phyloP scores from a whole-genome alignment of 2,113 vertebrate genomes.

The Heterotilapia buettikoferi region DNA sequence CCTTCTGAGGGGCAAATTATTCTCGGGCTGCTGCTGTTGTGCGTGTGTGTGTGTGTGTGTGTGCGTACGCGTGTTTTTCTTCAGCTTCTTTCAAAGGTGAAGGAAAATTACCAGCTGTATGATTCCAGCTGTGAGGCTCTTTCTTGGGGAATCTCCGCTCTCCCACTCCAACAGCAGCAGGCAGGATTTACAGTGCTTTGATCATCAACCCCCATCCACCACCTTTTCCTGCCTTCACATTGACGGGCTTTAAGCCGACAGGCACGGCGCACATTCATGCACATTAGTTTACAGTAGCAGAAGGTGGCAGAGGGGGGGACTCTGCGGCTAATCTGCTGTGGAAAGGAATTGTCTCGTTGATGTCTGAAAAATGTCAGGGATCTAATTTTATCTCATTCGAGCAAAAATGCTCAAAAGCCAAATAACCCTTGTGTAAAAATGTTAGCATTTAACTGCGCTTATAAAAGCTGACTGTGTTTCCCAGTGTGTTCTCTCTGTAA shows the following conservation, averaged over 20 bases:
- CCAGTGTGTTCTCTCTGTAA: not conserved
- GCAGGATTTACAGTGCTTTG: conserved; percentile 39
- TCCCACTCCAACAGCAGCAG: conserved; percentile 19
- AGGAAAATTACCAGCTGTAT: conserved; percentile 22
- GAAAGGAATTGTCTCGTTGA: not conserved
- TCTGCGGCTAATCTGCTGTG: not conserved
- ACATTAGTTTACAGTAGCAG: conserved; percentile 7
- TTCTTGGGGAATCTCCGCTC: conserved; percentile 42
- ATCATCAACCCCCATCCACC: not conserved
- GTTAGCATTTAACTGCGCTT: not conserved
- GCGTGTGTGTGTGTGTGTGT: not conserved
- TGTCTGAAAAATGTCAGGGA: not conserved
- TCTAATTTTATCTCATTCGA: not conserved
- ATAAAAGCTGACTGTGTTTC: not conserved
- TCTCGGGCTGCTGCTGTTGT: conserved; percentile 8
- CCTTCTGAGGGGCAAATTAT: conserved; percentile 43
- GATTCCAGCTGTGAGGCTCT: conserved; percentile 17
- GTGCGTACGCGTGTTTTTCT: not conserved
- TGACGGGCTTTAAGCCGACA: conserved; percentile 3
- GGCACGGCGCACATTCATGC: not conserved
- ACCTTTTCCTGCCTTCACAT: not conserved
- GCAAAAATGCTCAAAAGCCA: not conserved
- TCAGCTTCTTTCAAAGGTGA: conserved; percentile 9
- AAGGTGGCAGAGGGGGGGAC: not conserved
- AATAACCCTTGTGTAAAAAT: not conserved